These are phyloP conservation scores for Micromesistius poutassou DNA, from an alignment of 2,797 vertebrate species.

Conservation along the genomic window DNA sequence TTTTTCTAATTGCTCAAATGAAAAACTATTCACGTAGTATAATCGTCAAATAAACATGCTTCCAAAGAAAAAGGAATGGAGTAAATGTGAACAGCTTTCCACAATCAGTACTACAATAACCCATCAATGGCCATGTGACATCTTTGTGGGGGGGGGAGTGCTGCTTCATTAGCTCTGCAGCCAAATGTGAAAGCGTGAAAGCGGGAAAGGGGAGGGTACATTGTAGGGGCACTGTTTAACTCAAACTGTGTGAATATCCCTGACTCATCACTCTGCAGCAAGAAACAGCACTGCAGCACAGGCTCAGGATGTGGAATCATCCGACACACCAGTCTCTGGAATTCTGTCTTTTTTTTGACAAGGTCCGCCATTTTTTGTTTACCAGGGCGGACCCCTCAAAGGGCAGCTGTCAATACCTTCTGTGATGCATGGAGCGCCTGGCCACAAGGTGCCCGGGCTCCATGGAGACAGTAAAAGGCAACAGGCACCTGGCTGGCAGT, in stretches of 20 bases:
- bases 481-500: not conserved
- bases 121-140: not conserved
- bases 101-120: not conserved
- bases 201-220: not conserved
- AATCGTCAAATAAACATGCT: not conserved
- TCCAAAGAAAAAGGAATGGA: not conserved
- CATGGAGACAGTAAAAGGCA: not conserved
- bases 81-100: not conserved
- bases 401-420: not conserved
- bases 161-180: not conserved
- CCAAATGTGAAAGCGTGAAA: not conserved
- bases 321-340: not conserved
- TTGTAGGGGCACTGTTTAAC: not conserved
- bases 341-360: not conserved
- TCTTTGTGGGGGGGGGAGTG: not conserved
- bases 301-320: not conserved
- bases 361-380: not conserved
- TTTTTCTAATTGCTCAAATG: not conserved
- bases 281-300: constrained; percentile 25
- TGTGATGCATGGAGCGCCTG: not conserved
- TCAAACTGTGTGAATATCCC: constrained; percentile 22
- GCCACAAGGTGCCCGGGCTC: not conserved
- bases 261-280: constrained; percentile 42
- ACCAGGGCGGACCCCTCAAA: not conserved
- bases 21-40: not conserved